These are phyloP conservation scores for Poecilia latipinna DNA, from an alignment of 2,113 vertebrate genomes.

Conservation along the genomic window DNA sequence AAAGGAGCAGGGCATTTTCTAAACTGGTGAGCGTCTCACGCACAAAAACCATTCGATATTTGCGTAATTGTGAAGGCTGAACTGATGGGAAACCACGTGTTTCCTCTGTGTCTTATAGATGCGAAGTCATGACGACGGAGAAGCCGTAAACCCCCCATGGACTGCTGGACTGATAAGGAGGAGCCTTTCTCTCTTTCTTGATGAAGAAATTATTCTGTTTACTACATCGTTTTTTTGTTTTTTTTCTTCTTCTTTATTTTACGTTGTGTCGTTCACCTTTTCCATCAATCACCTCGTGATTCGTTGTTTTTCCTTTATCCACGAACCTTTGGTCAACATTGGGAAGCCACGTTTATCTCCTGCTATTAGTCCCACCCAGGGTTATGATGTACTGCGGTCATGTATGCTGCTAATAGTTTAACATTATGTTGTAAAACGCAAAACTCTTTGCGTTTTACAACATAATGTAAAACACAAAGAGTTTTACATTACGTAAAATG, in stretches of 20 bases:
- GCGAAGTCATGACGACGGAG: background rate
- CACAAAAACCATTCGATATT: background rate
- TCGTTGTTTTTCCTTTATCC: background rate
- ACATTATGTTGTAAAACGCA: background rate
- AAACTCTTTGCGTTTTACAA: no score
- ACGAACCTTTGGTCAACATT: background rate
- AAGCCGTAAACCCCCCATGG: background rate
- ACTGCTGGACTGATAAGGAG: background rate
- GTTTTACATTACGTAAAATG: no score
- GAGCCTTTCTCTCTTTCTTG: background rate
- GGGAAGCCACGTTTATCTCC: background rate
- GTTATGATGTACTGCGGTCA: background rate
- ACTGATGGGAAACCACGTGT: background rate
- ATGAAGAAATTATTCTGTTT: background rate
- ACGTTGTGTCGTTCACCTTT: background rate
- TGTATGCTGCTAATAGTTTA: no score
- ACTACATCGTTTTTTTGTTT: background rate
- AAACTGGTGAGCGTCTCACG: slow-evolving; percentile 3
- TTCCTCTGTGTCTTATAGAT: slow-evolving; percentile 10
- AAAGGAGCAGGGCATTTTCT: slow-evolving; percentile 76
- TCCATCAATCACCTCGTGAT: background rate
- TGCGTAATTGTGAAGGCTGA: background rate
- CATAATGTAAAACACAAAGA: no score
- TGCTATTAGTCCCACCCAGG: background rate
- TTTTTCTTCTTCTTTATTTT: background rate